phyloP scores from a whole-genome alignment of 2,888 invertebrate genomes.

The Sinelater perroti region DNA sequence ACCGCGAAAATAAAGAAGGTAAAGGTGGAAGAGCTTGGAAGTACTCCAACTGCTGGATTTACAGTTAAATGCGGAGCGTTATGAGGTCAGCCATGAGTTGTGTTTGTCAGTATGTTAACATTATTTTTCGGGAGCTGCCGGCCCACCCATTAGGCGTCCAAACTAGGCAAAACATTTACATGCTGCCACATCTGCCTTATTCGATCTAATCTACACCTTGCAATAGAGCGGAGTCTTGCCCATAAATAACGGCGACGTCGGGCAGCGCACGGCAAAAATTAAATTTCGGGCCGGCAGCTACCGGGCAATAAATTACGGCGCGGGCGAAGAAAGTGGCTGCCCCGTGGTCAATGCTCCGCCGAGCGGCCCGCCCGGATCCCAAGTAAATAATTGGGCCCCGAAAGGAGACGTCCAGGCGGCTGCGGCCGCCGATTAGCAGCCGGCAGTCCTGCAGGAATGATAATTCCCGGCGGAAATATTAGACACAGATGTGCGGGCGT shows the following conservation, averaged over 20 bases:
- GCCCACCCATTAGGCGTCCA: too few relatives aligned
- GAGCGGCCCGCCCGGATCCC: slow-evolving; percentile 1
- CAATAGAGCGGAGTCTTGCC: neutral
- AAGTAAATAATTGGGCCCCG: slow-evolving; percentile 15
- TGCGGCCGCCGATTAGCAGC: slow-evolving; percentile 21
- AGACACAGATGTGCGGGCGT: slow-evolving; percentile 53
- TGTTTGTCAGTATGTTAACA: too few relatives aligned
- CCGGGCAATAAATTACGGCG: slow-evolving; percentile 5
- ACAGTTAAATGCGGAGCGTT: too few relatives aligned
- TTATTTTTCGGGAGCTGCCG: too few relatives aligned
- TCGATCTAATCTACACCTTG: too few relatives aligned
- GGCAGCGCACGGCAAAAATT: neutral
- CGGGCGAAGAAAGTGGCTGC: slow-evolving; percentile 1
- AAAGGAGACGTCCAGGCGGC: slow-evolving; percentile 10
- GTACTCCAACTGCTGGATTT: too few relatives aligned
- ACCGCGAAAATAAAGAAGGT: too few relatives aligned
- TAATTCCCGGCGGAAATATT: slow-evolving; percentile 39
- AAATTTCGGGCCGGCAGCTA: slow-evolving; percentile 1
- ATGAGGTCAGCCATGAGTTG: too few relatives aligned
- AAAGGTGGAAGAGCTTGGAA: too few relatives aligned
- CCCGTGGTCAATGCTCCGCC: too few relatives aligned
- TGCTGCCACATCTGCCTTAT: too few relatives aligned
- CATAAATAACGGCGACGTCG: neutral
- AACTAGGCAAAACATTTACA: too few relatives aligned
- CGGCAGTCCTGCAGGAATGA: slow-evolving; percentile 41